phyloP scores from a whole-genome alignment of 2,888 invertebrate species.

The Polyommatus icarus region DNA sequence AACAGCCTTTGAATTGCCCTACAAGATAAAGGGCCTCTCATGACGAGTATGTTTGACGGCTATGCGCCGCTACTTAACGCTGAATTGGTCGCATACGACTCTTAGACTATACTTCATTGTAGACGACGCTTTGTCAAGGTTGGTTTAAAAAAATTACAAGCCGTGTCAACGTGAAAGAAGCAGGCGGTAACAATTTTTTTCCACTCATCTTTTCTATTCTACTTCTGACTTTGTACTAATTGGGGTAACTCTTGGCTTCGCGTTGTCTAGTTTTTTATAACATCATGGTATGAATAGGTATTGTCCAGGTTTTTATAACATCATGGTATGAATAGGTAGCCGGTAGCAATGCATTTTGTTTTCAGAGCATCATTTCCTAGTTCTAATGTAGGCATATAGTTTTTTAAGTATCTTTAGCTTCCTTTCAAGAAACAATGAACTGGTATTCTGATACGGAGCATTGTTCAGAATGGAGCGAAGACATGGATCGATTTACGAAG shows the following conservation, averaged over 20 bases:
- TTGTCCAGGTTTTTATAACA: background rate
- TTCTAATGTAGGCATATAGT: background rate
- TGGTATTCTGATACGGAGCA: background rate
- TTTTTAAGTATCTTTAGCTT: background rate
- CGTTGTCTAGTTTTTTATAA: constrained; percentile 3
- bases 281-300: background rate
- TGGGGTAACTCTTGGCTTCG: constrained; percentile 11
- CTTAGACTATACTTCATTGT: constrained; percentile 30
- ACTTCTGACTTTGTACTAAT: constrained; percentile 5
- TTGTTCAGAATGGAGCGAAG: background rate
- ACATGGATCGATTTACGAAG: background rate
- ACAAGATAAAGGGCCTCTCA: constrained; percentile 31
- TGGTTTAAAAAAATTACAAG: constrained; percentile 23
- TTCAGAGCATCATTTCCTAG: background rate
- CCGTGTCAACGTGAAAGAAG: constrained; percentile 14
- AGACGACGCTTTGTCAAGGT: constrained; percentile 27
- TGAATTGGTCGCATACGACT: constrained; percentile 31
- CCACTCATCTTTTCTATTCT: constrained; percentile 17
- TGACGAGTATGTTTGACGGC: constrained; percentile 31
- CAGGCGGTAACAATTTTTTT: constrained; percentile 16
- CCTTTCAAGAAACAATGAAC: background rate
- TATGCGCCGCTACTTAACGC: constrained; percentile 31
- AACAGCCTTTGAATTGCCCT: constrained; percentile 33
- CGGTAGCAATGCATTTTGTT: background rate
- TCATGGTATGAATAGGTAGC: background rate